Percentiles rank a stretch among this genome's conserved stretches.
Evolutionary conservation across 1,140 invertebrate species (phyloP).

Genomic region (Solenopsis fugax): DNA sequence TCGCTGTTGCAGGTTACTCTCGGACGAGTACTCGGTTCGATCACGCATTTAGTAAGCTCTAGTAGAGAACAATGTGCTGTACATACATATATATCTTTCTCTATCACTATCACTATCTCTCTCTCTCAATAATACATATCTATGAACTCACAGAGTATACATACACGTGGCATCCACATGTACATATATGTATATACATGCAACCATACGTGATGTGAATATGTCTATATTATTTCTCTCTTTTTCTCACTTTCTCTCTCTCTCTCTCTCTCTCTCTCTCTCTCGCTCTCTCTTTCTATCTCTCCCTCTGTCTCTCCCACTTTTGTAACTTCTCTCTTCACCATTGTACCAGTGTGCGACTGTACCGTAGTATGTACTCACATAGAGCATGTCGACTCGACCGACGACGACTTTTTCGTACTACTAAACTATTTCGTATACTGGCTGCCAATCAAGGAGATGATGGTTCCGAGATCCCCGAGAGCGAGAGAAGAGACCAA

Average conservation of each 20-base stretch:
- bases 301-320: background rate
- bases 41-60: slow-evolving; percentile 87
- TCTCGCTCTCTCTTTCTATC: background rate
- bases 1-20: slow-evolving; percentile 87
- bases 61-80: slow-evolving; percentile 85
- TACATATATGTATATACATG: slow-evolving; percentile 77
- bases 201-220: slow-evolving; percentile 60
- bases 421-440: slow-evolving; percentile 59
- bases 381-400: slow-evolving; percentile 83
- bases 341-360: slow-evolving; percentile 68
- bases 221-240: slow-evolving; percentile 34
- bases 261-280: background rate
- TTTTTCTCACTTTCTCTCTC: background rate
- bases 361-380: slow-evolving; percentile 80
- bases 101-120: slow-evolving; percentile 55
- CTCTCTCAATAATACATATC: slow-evolving; percentile 56
- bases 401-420: slow-evolving; percentile 44
- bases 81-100: slow-evolving; percentile 80
- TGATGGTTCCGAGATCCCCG: background rate
- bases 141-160: slow-evolving; percentile 66
- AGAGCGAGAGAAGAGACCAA: slow-evolving; percentile 31
- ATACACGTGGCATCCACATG: slow-evolving; percentile 72
- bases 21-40: slow-evolving; percentile 87
- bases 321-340: slow-evolving; percentile 22
- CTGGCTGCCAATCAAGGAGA: background rate